Base-by-base conservation (phyloP, 2,888 invertebrate species). In the Steromphala cineraria region DNA sequence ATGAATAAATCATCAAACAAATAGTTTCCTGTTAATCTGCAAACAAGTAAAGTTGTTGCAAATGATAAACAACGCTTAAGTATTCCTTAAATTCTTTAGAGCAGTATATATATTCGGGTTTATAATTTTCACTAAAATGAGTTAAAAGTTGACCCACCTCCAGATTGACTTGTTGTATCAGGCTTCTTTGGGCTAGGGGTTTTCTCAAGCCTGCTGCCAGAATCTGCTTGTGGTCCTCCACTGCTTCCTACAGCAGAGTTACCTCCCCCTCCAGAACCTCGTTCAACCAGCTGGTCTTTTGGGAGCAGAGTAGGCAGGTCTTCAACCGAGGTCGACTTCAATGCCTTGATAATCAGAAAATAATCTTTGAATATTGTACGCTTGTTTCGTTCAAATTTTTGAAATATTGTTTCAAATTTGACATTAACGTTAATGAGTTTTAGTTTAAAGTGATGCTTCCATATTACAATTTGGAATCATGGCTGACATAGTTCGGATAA, bases 251-350 rank as follows among this genome's bases (percentile, higher is more conserved):
- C 80, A 74, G 24, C 75, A 77, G 53, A 81, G 75, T 75, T 82
- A 83, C 84, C 82, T 83, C 79, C 28, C 62, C 62, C 62, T 10
- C 24, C 62, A 13, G 24, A 28, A 28, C 62, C 62, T 28, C 81
- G 81, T 56, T 81, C 83, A 79, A 71, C 74, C 21, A 82, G 82
- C 67, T 84, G 85, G 17, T 87, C 84, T 77, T 83, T 78, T 77
- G 86, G 87, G 67, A 86, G 82, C 84, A 86, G 83, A 78, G 87
- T 87, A 74, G 85, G 85, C 79, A 83, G 75, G n/a, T 86, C 85
- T 77, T 85, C 84, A 19, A 78, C 53, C 52, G 80, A 62, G 55
- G 80, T 31, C 67, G 80, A 81, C 78, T 85, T 84, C n/a, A 82
- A 56, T 75, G 74, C 76, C 87, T 87, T 80, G 13, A 78, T 81